Conservation (phyloP, 2,888 invertebrate species). For the Sabellastarte sp. region DNA sequence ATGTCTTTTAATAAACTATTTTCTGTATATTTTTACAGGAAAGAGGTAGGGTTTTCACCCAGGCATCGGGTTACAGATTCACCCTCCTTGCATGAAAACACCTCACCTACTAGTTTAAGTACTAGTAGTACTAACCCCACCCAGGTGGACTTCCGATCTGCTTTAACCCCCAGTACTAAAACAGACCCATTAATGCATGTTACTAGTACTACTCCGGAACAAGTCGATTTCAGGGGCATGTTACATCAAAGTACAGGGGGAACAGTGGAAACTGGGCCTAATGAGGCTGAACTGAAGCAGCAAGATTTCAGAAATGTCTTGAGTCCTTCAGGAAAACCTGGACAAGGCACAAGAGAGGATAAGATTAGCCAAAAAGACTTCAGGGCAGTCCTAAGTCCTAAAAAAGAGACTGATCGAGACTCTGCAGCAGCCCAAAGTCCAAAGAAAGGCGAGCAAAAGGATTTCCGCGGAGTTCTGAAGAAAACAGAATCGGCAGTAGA, state of each 20-base stretch:
- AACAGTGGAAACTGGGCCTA: neutral
- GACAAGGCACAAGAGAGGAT: too few species aligned
- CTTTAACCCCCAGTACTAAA: too few species aligned
- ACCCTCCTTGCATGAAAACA: too few species aligned
- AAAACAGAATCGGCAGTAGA: neutral
- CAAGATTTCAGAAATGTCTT: neutral
- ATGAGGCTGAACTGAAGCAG: constrained; percentile 7
- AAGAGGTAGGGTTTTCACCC: too few species aligned
- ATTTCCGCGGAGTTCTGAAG: constrained; percentile 16
- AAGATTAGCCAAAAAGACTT: neutral
- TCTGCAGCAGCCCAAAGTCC: neutral
- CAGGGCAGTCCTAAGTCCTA: neutral
- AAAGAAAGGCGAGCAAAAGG: constrained; percentile 5
- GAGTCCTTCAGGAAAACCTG: neutral
- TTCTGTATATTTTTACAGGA: too few species aligned
- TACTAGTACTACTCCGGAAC: too few species aligned
- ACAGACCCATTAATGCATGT: too few species aligned
- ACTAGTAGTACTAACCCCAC: too few species aligned
- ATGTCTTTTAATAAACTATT: too few species aligned
- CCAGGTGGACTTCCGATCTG: too few species aligned
- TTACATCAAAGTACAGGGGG: constrained; percentile 3
- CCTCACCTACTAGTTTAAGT: too few species aligned
- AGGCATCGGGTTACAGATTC: too few species aligned
- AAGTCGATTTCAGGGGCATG: neutral
- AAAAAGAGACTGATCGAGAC: neutral